Evolutionary conservation across 2,797 vertebrate species (phyloP).

Genomic region (Catostomus latipinnis): DNA sequence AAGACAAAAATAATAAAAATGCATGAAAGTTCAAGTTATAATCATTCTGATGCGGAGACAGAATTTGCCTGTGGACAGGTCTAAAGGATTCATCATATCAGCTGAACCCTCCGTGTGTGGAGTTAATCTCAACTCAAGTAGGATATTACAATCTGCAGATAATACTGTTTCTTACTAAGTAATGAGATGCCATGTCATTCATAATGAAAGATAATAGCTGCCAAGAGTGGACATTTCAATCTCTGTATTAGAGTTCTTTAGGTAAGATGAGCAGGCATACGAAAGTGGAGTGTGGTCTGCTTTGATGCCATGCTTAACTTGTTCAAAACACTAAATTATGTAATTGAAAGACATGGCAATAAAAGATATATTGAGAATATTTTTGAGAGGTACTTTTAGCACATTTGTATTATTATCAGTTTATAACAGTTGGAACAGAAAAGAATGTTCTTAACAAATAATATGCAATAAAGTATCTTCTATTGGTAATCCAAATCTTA

Average conservation of each 20-base stretch:
- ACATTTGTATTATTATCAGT: background rate
- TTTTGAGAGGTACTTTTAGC: background rate
- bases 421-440: background rate
- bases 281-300: background rate
- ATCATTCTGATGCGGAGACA: background rate
- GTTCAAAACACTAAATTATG: constrained; percentile 7
- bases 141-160: constrained; percentile 30
- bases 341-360: background rate
- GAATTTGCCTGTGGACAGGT: constrained; percentile 23
- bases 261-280: background rate
- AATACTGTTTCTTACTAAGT: constrained; percentile 31
- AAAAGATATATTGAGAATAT: background rate
- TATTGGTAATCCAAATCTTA: constrained; percentile 5
- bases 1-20: background rate
- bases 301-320: background rate
- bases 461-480: background rate
- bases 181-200: constrained; percentile 25
- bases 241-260: constrained; percentile 5
- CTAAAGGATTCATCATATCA: constrained; percentile 45
- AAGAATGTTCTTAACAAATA: background rate
- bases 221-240: constrained; percentile 40
- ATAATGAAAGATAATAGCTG: constrained; percentile 10
- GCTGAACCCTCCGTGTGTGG: constrained; percentile 48
- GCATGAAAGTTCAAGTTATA: background rate
- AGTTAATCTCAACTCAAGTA: constrained; percentile 34